These are phyloP conservation scores for Agriopis marginaria DNA, from an alignment of 2,888 invertebrate species.

Conservation along the genomic window DNA sequence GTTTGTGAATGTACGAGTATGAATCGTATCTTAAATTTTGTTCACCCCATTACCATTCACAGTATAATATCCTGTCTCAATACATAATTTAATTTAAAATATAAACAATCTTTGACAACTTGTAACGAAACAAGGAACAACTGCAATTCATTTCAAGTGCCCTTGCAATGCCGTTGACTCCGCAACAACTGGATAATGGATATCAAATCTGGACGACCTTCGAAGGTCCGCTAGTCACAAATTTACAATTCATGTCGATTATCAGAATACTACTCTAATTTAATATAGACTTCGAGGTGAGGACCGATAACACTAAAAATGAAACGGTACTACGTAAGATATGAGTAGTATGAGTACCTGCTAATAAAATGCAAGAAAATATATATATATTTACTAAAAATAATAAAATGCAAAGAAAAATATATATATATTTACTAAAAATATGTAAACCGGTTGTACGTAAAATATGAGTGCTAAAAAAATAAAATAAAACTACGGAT, in stretches of 20 bases:
- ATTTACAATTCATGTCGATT: conserved; percentile 34
- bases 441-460: too few species aligned
- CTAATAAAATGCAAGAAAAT: too few species aligned
- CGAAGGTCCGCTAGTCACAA: conserved; percentile 32
- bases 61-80: conserved; percentile 3
- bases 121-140: conserved; percentile 16
- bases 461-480: too few species aligned
- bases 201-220: conserved; percentile 30
- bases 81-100: conserved; percentile 15
- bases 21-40: too few species aligned
- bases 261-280: conserved; percentile 26
- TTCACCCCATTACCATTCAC: neutral
- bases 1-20: too few species aligned
- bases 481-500: too few species aligned
- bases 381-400: too few species aligned
- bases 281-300: conserved; percentile 23
- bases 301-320: conserved; percentile 23
- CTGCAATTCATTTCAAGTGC: conserved; percentile 23
- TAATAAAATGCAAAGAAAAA: too few species aligned
- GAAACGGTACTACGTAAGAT: neutral
- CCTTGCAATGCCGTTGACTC: conserved; percentile 49
- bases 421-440: too few species aligned
- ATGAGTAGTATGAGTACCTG: too few species aligned
- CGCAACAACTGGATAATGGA: conserved; percentile 5
- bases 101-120: conserved; percentile 6